Evolutionary conservation across 2,888 invertebrate genomes (phyloP), one percentile per base, ranked within the genome.

Genomic region (Hanleya hanleyi): DNA sequence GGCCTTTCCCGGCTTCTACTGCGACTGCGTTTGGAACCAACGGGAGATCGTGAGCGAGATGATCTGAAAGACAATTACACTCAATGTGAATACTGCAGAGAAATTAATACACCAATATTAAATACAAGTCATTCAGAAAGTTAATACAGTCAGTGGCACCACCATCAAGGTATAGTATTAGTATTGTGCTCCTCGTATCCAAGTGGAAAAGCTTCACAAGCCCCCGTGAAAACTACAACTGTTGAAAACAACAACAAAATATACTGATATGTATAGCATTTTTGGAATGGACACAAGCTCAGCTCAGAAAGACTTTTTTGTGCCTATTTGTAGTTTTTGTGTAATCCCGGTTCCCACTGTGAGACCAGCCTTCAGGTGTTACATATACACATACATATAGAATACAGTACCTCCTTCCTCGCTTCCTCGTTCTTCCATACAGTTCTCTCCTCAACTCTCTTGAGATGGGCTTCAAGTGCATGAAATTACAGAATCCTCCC

Each of bases 401-500:
- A n/a, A n/a, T n/a, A n/a, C n/a, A 37, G 47, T n/a, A n/a, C n/a
- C 66, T n/a, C 22, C 71, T 37, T 37, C 68, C 36, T 41, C 74
- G 26, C 32, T 68, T 69, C 18, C 86, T 80, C 35, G 83, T 82
- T 36, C 89, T 83, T 1, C 89, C 89, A 72, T 90, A 90, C 50
- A 93, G 87, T 85, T 93, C 96, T 92, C 97, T 94, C 79, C 98
- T 93, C 71, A 99, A 92, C 90, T 98, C 98, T 77, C 98, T 93
- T 0, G 98, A 98, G 85, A 99, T 99, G 15, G 99, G 99, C 89
- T 99, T 99, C 90, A 99, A 93, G 90, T 99, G 99, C 99, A 99
- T 99, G 92, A 99, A 99, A 92, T 99, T 99, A 91, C 99, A 99
- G 92, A 99, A 99, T 47, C 99, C 99, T 84, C 98, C 98, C 71